Base-by-base conservation (phyloP, 2,888 invertebrate species). In the Unio pictorum region DNA sequence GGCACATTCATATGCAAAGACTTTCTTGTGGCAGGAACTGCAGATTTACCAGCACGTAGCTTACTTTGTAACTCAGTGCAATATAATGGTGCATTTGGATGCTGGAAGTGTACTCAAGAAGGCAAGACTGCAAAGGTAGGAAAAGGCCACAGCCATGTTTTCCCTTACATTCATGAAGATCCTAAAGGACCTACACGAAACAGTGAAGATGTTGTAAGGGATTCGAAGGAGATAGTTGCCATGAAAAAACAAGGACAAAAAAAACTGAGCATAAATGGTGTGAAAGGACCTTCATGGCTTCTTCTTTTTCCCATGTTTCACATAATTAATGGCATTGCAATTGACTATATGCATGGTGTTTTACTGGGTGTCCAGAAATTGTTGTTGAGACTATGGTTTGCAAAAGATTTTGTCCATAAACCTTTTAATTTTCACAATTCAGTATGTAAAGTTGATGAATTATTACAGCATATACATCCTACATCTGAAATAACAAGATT, bases 311-410 rank as follows among this genome's bases (percentile, higher is more conserved):
- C n/a, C n/a, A n/a, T n/a, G n/a, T n/a, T n/a, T n/a, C n/a, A n/a
- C n/a, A n/a, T n/a, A n/a, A n/a, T n/a, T n/a, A n/a, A n/a, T n/a
- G n/a, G n/a, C n/a, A n/a, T n/a, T n/a, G n/a, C n/a, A n/a, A n/a
- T n/a, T n/a, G n/a, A n/a, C n/a, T n/a, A n/a, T n/a, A n/a, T n/a
- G 71, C 72, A 72, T 63, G 69, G 66, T 18, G 69, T 72, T 26
- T 57, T 69, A 20, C 54, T 72, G 20, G 69, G 69, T 20, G 60
- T 69, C 3, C 65, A 65, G 58, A 60, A 68, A 18, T 54, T 55
- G 30, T 58, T 72, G 18, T 55, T 72, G 54, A 20, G n/a, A n/a
- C 59, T 72, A 11, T 72, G 72, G 66, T 72, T 72, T 69, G 18
- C 55, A 34, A 62, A 45, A 54, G 45, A 45, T 45, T 45, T 11